Base-by-base conservation (phyloP, 1,140 invertebrate genomes). In the Leptinotarsa texana region DNA sequence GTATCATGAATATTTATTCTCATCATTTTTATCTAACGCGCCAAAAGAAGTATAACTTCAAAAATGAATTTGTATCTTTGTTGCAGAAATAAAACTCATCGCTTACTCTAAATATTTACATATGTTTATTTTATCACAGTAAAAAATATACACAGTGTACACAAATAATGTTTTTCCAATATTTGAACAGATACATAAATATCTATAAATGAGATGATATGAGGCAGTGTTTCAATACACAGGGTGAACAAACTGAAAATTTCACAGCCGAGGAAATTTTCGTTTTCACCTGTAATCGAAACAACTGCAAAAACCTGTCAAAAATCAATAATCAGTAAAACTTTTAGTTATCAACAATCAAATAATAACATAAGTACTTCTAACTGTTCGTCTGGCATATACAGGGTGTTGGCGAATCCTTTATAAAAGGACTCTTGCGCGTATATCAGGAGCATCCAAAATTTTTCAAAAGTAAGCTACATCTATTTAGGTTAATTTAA, bases 41-140 rank as follows among this genome's bases (percentile, higher is more conserved):
- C 27, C 5, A 27, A 27, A 27, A 27, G 27, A 27, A 27, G 5
- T 27, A 5, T 27, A 27, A 27, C 27, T 6, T 27, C 27, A 5
- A 27, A 27, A 27, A 27, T 27, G 27, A 27, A 27, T 27, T 42
- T 42, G 2, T 42, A 11, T 42, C 33, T 42, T 42, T 1, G 8
- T 8, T 42, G 33, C 33, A 18, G 51, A 57, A 57, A 57, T 57
- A 57, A 57, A 57, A 57, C 51, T 57, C 51, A 13, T 17, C n/a
- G 15, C n/a, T 13, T 57, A 57, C 13, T 57, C 51, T 74, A 69
- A 76, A 76, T 78, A 78, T 77, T 75, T 77, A 79, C 77, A 74
- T 75, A 72, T 77, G 72, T 72, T 73, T 70, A 75, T 72, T 73
- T 70, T 79, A 79, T 79, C 78, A 79, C 78, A 79, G 78, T 79